Evolutionary conservation across 2,888 invertebrate genomes (phyloP).

Genomic region (Lasius fuliginosus): DNA sequence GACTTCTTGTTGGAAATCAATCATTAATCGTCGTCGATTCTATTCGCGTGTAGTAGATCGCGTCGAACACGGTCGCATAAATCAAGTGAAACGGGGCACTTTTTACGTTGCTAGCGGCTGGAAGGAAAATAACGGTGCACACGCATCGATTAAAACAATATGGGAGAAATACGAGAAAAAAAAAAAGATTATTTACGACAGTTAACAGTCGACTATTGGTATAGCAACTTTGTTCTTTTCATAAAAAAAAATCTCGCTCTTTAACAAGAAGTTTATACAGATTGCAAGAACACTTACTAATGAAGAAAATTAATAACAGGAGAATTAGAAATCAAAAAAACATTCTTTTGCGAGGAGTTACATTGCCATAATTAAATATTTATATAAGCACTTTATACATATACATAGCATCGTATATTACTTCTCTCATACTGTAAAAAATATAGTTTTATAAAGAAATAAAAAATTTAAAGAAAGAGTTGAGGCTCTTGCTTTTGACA

Average conservation of each 20-base stretch:
- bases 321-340: background rate
- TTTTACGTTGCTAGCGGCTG: constrained; percentile 35
- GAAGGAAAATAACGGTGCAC: constrained; percentile 22
- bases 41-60: constrained; percentile 50
- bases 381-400: background rate
- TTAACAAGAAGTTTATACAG: constrained; percentile 3
- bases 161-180: constrained; percentile 29
- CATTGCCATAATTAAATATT: background rate
- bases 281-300: constrained; percentile 7
- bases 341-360: background rate
- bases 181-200: constrained; percentile 46
- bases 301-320: background rate
- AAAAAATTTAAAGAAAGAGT: constrained; percentile 12
- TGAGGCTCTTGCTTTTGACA: constrained; percentile 6
- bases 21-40: constrained; percentile 50
- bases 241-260: constrained; percentile 24
- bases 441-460: constrained; percentile 3
- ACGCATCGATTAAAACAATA: constrained; percentile 46
- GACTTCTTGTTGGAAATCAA: constrained; percentile 46
- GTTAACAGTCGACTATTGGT: constrained; percentile 26
- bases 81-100: constrained; percentile 50
- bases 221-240: background rate
- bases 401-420: background rate
- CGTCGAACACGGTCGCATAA: constrained; percentile 48
- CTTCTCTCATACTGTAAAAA: constrained; percentile 4